A percentile compares a stretch with the other conserved stretches of the same genome.
phyloP scores from a whole-genome alignment of 2,888 invertebrate species.

The Cinara cedri region DNA sequence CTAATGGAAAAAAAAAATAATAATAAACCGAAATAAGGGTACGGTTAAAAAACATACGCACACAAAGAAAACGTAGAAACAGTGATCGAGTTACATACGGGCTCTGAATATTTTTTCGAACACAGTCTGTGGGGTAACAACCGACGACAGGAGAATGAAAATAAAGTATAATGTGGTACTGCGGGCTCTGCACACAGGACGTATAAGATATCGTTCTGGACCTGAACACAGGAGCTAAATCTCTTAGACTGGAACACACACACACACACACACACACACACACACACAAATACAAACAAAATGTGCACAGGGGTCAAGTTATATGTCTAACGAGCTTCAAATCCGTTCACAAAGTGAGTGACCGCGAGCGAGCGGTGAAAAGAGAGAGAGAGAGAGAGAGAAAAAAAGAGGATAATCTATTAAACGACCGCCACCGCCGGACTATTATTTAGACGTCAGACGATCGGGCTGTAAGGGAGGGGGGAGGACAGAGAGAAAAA shows the following conservation, averaged over 20 bases:
- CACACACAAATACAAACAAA: background rate
- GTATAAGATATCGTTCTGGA: background rate
- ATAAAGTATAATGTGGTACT: background rate
- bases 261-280: background rate
- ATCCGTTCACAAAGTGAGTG: constrained; percentile 54
- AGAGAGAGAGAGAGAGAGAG: background rate
- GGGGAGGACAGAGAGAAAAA: background rate
- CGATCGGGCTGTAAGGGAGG: background rate
- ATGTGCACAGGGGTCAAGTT: constrained; percentile 22
- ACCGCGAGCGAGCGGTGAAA: constrained; percentile 1
- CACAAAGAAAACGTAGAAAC: background rate
- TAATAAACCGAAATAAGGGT: constrained; percentile 30
- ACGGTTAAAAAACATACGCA: constrained; percentile 12
- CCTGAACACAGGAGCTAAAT: constrained; percentile 1
- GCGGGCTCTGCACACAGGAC: background rate
- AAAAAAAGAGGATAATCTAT: constrained; percentile 46
- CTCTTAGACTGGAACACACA: background rate
- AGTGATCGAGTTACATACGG: constrained; percentile 45
- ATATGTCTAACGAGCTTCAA: constrained; percentile 47
- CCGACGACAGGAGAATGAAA: background rate
- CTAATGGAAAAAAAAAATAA: background rate
- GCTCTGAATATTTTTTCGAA: background rate
- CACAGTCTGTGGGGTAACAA: background rate
- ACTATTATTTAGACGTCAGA: constrained; percentile 44
- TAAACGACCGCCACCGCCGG: constrained; percentile 34